A percentile compares a stretch with the other conserved stretches of the same genome.
These are phyloP conservation scores for Sebastes ruberrimus DNA, from an alignment of 2,797 vertebrate species.

Conservation along the genomic window DNA sequence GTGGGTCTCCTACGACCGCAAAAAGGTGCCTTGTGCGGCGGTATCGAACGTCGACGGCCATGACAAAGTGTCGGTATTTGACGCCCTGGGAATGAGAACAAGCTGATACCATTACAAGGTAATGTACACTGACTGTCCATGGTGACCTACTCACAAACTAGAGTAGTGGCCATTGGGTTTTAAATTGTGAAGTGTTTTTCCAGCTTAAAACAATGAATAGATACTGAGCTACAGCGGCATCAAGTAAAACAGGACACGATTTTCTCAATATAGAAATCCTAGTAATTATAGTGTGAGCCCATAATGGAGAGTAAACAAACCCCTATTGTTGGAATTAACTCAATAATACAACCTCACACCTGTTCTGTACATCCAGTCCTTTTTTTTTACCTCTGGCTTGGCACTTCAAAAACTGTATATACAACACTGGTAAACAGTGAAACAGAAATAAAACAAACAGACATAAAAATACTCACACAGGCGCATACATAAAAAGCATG, in stretches of 20 bases:
- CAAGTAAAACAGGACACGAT: background rate
- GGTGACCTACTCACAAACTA: background rate
- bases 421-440: background rate
- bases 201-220: background rate
- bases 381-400: background rate
- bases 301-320: background rate
- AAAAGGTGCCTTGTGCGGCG: too few relatives aligned
- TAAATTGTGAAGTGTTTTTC: background rate
- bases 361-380: background rate
- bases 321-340: constrained; percentile 14
- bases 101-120: background rate
- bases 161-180: background rate
- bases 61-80: too few relatives aligned
- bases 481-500: constrained; percentile 20
- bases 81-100: too few relatives aligned
- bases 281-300: background rate
- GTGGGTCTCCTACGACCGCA: too few relatives aligned
- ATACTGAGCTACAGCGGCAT: background rate
- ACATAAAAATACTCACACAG: background rate
- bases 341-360: constrained; percentile 27
- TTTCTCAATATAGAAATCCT: background rate
- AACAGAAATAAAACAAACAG: background rate
- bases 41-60: too few relatives aligned
- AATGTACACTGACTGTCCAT: background rate
- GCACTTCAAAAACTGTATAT: background rate